phyloP scores from a whole-genome alignment of 2,888 invertebrate species.

The Lordiphosa andalusiaca region DNA sequence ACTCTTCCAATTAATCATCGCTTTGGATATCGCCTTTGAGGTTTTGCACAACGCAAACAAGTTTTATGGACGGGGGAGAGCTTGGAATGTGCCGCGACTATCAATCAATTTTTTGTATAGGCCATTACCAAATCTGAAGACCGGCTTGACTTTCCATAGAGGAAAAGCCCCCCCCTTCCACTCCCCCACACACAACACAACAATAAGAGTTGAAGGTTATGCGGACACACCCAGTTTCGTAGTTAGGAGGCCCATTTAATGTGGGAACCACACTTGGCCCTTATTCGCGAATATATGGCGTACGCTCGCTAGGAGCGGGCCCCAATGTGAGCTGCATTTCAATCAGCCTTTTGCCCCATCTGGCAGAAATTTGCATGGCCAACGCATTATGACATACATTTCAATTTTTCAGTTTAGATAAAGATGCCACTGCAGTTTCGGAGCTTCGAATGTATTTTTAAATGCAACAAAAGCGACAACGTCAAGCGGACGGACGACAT shows the following conservation, averaged over 20 bases:
- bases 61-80: slow-evolving; percentile 44
- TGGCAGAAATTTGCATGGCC: slow-evolving; percentile 56
- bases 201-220: slow-evolving; percentile 52
- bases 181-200: background rate
- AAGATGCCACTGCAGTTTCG: slow-evolving; percentile 48
- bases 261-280: slow-evolving; percentile 51
- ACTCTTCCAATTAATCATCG: slow-evolving; percentile 62
- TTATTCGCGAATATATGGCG: slow-evolving; percentile 35
- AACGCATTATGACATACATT: slow-evolving; percentile 70
- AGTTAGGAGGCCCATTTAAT: slow-evolving; percentile 45
- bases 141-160: slow-evolving; percentile 72
- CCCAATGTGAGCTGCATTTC: slow-evolving; percentile 57
- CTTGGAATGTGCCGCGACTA: slow-evolving; percentile 73
- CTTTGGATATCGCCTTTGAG: slow-evolving; percentile 33
- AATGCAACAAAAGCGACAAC: slow-evolving; percentile 64
- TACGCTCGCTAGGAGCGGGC: slow-evolving; percentile 12
- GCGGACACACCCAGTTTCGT: slow-evolving; percentile 48
- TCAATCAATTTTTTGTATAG: slow-evolving; percentile 67
- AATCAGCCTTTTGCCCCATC: slow-evolving; percentile 57
- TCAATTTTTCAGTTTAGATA: slow-evolving; percentile 53
- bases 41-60: slow-evolving; percentile 64
- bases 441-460: slow-evolving; percentile 33
- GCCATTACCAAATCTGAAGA: slow-evolving; percentile 62
- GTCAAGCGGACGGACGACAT: slow-evolving; percentile 31
- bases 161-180: slow-evolving; percentile 60